Evolutionary conservation across 2,113 vertebrate genomes (phyloP).

Genomic region (Eolophus roseicapilla): DNA sequence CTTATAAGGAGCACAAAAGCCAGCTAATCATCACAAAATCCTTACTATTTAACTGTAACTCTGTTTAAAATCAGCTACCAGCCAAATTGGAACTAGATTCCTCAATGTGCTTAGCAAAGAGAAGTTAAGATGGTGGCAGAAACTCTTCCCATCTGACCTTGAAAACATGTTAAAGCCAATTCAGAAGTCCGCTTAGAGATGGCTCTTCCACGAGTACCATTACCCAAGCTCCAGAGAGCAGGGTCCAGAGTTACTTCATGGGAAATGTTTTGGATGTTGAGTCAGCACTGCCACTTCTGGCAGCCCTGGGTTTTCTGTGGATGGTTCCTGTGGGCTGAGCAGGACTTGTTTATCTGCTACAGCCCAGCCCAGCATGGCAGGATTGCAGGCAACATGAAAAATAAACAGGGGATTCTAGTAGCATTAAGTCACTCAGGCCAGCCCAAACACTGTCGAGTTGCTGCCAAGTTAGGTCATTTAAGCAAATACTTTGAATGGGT

Average conservation of each 20-base stretch:
- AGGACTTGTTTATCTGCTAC: neutral
- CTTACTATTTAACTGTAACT: neutral
- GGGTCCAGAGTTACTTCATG: neutral
- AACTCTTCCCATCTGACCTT: neutral
- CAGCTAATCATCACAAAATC: neutral
- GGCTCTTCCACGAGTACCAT: neutral
- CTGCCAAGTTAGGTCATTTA: slow-evolving; percentile 54
- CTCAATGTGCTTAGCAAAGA: neutral
- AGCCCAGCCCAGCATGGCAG: neutral
- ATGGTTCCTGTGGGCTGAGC: slow-evolving; percentile 2
- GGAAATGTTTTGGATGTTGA: neutral
- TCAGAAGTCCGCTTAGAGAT: neutral
- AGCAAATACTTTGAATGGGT: slow-evolving; percentile 55
- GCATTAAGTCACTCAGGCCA: slow-evolving; percentile 19
- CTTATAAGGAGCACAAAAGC: neutral
- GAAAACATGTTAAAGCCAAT: neutral
- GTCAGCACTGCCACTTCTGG: slow-evolving; percentile 12
- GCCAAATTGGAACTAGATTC: neutral
- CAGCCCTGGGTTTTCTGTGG: neutral
- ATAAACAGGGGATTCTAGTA: slow-evolving; percentile 60
- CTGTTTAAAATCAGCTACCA: neutral
- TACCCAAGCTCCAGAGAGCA: neutral
- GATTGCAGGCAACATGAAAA: slow-evolving; percentile 39
- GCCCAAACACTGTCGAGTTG: neutral
- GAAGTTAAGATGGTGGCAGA: neutral